Conservation (phyloP, 2,888 invertebrate species). For the Pollenia angustigena region DNA sequence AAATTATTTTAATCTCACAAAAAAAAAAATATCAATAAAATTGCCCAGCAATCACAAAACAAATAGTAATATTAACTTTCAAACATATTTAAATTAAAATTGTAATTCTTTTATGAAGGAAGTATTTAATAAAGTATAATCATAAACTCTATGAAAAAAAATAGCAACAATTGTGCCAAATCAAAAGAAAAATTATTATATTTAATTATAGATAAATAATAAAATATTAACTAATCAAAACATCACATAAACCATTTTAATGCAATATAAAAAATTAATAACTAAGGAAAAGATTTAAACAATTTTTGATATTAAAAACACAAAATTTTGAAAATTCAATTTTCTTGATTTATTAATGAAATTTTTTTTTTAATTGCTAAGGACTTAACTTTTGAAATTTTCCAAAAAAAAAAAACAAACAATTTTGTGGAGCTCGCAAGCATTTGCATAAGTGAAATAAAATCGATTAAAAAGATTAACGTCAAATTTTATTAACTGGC, state of each 20-base stretch:
- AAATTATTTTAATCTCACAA: constrained; percentile 33
- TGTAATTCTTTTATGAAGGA: constrained; percentile 36
- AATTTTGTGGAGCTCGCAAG: no score
- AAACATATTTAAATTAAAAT: constrained; percentile 41
- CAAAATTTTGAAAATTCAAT: no score
- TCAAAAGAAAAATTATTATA: constrained; percentile 61
- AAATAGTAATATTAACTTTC: constrained; percentile 27
- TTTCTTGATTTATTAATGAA: no score
- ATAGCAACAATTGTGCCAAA: constrained; percentile 76
- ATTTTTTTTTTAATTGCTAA: no score
- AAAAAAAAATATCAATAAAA: constrained; percentile 59
- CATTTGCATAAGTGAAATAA: no score
- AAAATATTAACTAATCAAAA: constrained; percentile 59
- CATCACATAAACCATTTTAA: constrained; percentile 67
- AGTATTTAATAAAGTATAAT: constrained; percentile 58
- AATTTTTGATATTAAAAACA: no score
- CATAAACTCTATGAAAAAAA: constrained; percentile 55
- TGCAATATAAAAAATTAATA: constrained; percentile 38
- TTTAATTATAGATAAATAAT: constrained; percentile 29
- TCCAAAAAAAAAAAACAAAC: no score
- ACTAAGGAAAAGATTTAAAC: constrained; percentile 26
- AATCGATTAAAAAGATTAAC: no score
- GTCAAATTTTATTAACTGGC: no score
- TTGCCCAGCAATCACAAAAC: constrained; percentile 58
- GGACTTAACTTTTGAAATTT: no score